A percentile compares a stretch with the other conserved stretches of the same genome.
Conservation (phyloP, 2,797 vertebrate species). For the Tenualosa thibaudeaui region DNA sequence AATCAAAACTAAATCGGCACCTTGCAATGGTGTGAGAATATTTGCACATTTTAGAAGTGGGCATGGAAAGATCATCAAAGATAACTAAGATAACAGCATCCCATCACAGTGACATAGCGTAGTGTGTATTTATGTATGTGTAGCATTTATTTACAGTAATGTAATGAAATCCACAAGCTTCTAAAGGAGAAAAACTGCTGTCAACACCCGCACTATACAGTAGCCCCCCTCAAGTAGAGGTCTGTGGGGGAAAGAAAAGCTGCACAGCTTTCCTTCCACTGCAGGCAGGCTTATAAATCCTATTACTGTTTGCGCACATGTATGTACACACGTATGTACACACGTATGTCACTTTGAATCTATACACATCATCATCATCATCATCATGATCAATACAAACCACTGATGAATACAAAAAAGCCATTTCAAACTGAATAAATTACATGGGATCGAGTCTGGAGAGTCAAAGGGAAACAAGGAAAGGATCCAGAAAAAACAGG, state of each 20-base stretch:
- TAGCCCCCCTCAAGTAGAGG: background rate
- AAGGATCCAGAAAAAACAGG: background rate
- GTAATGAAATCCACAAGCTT: background rate
- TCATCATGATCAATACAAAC: slow-evolving; percentile 19
- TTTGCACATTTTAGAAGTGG: background rate
- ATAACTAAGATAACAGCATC: background rate
- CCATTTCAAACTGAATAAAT: slow-evolving; percentile 19
- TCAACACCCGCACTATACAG: background rate
- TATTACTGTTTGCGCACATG: background rate
- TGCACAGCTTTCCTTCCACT: background rate
- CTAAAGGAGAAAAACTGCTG: background rate
- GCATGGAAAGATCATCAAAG: background rate
- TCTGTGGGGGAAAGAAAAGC: background rate
- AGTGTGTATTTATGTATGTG: background rate
- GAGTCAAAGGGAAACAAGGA: background rate
- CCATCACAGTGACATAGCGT: slow-evolving; percentile 10
- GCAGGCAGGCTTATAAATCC: background rate
- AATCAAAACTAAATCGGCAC: background rate
- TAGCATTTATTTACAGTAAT: slow-evolving; percentile 5
- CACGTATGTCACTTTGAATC: background rate
- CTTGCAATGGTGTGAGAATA: background rate
- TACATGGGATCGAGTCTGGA: background rate
- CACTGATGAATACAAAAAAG: slow-evolving; percentile 15
- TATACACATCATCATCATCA: background rate
- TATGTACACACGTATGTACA: background rate